Base-by-base conservation (phyloP, 2,113 vertebrate genomes). In the Dascyllus trimaculatus region DNA sequence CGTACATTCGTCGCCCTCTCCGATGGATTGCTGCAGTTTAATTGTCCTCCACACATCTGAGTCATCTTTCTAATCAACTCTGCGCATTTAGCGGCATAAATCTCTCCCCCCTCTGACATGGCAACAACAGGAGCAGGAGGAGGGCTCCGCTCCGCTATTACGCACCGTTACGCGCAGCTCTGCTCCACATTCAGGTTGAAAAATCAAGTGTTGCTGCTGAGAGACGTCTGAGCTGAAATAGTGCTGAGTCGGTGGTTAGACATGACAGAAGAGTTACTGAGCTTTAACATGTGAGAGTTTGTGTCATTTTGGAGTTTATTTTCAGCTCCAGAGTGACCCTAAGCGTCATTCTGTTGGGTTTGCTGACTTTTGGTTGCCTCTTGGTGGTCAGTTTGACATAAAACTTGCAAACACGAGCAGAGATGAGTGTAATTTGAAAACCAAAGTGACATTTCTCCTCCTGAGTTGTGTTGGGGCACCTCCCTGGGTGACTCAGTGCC, bases 401-500 rank as follows among this genome's bases (percentile, higher is more conserved):
- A 61, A 52, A 63, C 1, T 18, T 26, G 32, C 21, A 46, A 43
- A 22, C 2, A 11, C 3, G 22, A 52, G 62, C 24, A n/a, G 49
- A 52, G 51, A 32, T 63, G 4, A 4, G 3, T 51, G 1, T n/a
- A 17, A 14, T n/a, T 40, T 1, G 5, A 32, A 48, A 53, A 4
- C 32, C 6, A 13, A 75, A 19, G 52, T 68, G 81, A 72, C 73
- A 74, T 59, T 70, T 79, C 15, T 58, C 18, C 32, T 14, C 14
- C 1, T 25, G 19, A 15, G n/a, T 43, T 53, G 6, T 62, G 70
- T 22, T 56, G 22, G 46, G 75, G 45, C 61, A 22, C 25, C 69
- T 85, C 70, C 87, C 80, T 29, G 2, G 9, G 73, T 87, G 82
- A 88, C 77, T 91, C 85, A 84, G 60, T 71, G 65, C 24, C 25